Base-by-base conservation (phyloP, 2,888 invertebrate genomes). In the Noctuana brunneofusca region DNA sequence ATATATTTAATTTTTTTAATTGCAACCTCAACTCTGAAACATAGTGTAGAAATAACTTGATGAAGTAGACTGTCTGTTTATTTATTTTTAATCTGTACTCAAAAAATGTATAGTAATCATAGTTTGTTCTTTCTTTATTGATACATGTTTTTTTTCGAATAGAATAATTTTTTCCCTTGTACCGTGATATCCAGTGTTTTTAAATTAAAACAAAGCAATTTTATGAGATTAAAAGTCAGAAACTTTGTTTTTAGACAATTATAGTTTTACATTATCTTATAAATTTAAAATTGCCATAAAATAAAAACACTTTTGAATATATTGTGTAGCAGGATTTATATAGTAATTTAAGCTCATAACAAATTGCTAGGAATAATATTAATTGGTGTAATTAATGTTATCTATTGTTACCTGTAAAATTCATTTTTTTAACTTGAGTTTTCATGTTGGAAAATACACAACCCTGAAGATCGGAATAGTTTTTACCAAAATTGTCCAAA, bases 1-100 rank as follows among this genome's bases (percentile, higher is more conserved):
- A 75, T 80, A 75, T 83, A 81, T 81, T 83, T 82, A 80, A 77
- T 83, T 80, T 79, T 43, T 79, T 69, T 76, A 75, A 76, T 74
- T 68, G 70, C 67, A 72, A 73, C 73, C 71, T 72, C 70, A 68
- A 74, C 70, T 70, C 68, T 70, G 38, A 71, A 59, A 68, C 68
- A 66, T 56, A 63, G 56, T 72, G 52, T 63, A 65, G 64, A 60
- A 58, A 52, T 49, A 64, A 50, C 46, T 58, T 6, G 67, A 68
- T 64, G 70, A 66, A 67, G 65, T 67, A 69, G 71, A 74, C 70
- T 73, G 72, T 73, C 71, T 64, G 69, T 70, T 73, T 72, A 69
- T 71, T 70, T 70, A 64, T 65, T 58, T 55, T 63, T 67, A 66
- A 64, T 67, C 52, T 63, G 50, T 68, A 43, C 50, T 41, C 55